Conservation (phyloP, 1,140 invertebrate species). For the Papilio xuthus region DNA sequence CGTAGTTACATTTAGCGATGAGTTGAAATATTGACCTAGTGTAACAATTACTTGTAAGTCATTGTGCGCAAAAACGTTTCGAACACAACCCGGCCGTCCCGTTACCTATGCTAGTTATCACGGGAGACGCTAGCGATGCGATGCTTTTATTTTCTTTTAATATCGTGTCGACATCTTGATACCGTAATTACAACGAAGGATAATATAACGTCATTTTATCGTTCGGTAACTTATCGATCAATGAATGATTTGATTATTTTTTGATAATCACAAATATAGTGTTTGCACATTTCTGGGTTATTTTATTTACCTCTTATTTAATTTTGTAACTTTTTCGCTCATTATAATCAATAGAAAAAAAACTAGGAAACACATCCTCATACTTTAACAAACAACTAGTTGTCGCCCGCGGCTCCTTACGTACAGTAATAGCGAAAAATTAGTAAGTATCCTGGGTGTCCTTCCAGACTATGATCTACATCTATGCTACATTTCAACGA, state of each 20-base stretch:
- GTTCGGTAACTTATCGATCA: slow-evolving; percentile 26
- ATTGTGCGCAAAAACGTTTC: slow-evolving; percentile 36
- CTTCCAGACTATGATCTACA: no score
- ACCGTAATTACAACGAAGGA: slow-evolving; percentile 63
- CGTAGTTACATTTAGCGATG: neutral
- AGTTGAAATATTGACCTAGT: slow-evolving; percentile 22
- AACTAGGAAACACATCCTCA: neutral
- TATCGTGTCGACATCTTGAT: slow-evolving; percentile 57
- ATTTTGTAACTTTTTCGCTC: neutral
- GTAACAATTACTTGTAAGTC: neutral
- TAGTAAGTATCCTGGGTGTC: no score
- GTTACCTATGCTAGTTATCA: slow-evolving; percentile 62
- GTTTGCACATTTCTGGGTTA: neutral
- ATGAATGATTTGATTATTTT: neutral
- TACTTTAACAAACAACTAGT: slow-evolving; percentile 29
- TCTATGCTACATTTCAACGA: no score
- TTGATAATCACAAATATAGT: neutral
- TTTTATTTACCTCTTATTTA: neutral
- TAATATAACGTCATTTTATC: slow-evolving; percentile 45
- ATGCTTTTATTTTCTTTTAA: slow-evolving; percentile 69
- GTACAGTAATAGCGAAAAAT: no score
- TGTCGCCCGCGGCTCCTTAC: no score
- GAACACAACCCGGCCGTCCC: slow-evolving; percentile 44
- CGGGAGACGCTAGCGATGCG: slow-evolving; percentile 67
- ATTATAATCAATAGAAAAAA: neutral